Evolutionary conservation across 23 tunicate species (phyloP), one percentile per base, ranked within the genome.

Genomic region (Trididemnum clinides): DNA sequence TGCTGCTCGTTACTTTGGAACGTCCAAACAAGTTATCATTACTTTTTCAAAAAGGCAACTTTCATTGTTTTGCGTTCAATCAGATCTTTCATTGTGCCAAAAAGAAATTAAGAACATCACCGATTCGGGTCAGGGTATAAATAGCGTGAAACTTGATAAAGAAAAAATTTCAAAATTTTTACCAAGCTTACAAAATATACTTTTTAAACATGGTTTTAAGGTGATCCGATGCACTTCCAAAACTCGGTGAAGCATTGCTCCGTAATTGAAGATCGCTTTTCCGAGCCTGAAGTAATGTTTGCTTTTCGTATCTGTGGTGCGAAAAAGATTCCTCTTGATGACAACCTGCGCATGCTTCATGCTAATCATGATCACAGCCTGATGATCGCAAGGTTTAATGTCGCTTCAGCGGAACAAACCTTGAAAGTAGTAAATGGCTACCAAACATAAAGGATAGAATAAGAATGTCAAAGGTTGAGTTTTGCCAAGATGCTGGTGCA

Each of bases 241-340:
- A 71, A 31, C 38, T 26, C 77, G 28, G 77, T 71, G 77, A 71
- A 23, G 77, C 39, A 71, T 12, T 71, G 77, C 70, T 62, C 70
- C 27, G 27, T 12, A 62, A 71, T 71, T 31, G n/a, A 71, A 71
- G 38, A 71, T 10, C 77, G 77, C 25, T 71, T 71, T 31, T 37
- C 77, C 30, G 38, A 71, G 77, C 70, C 70, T 62, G 70, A 62
- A 22, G 70, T 62, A 62, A 20, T 12, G 26, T 62, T 22, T 62
- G 70, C 77, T 31, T 71, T 71, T 71, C 36, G 77, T 12, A 71
- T 71, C 38, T 71, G 28, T 71, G 38, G 30, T 71, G 77, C 39
- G n/a, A 71, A 71, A 28, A 23, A 71, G 77, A 71, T 71, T 71
- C 77, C 77, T 33, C n/a, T n/a, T n/a, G 77, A 71, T 62, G 27